Evolutionary conservation across 1,140 invertebrate species (phyloP).

Genomic region (Glomeris maerens): DNA sequence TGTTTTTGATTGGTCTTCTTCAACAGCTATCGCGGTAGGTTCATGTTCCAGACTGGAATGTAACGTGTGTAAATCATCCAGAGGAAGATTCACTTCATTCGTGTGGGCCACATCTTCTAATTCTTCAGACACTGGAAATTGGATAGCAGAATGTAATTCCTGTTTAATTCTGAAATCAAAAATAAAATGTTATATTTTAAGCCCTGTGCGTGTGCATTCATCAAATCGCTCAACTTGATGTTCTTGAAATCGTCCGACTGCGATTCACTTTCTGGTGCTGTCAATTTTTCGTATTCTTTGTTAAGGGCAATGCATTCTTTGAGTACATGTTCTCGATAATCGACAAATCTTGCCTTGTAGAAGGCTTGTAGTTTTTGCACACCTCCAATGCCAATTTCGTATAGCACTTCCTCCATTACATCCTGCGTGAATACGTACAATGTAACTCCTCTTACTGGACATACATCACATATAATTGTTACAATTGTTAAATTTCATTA

Average conservation of each 20-base stretch:
- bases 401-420: slow-evolving; percentile 39
- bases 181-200: slow-evolving; percentile 2
- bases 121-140: slow-evolving; percentile 26
- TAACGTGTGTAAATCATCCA: slow-evolving; percentile 9
- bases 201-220: background rate
- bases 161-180: slow-evolving; percentile 26
- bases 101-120: slow-evolving; percentile 1
- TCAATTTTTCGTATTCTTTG: slow-evolving; percentile 35
- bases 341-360: slow-evolving; percentile 38
- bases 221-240: slow-evolving; percentile 17
- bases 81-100: slow-evolving; percentile 1
- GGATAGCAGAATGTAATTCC: slow-evolving; percentile 31
- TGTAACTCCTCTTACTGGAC: background rate
- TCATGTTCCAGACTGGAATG: slow-evolving; percentile 7
- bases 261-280: slow-evolving; percentile 26
- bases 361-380: slow-evolving; percentile 35
- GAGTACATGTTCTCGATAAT: slow-evolving; percentile 35
- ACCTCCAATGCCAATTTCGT: slow-evolving; percentile 40
- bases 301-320: slow-evolving; percentile 32
- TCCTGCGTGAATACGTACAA: slow-evolving; percentile 28
- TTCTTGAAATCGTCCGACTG: slow-evolving; percentile 19
- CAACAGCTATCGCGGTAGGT: background rate
- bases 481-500: slow-evolving; percentile 23
- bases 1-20: slow-evolving; percentile 7
- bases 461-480: background rate